A percentile compares a stretch with the other conserved stretches of the same genome.
Conservation (phyloP, 2,888 invertebrate species). For the Portevinia maculata region DNA sequence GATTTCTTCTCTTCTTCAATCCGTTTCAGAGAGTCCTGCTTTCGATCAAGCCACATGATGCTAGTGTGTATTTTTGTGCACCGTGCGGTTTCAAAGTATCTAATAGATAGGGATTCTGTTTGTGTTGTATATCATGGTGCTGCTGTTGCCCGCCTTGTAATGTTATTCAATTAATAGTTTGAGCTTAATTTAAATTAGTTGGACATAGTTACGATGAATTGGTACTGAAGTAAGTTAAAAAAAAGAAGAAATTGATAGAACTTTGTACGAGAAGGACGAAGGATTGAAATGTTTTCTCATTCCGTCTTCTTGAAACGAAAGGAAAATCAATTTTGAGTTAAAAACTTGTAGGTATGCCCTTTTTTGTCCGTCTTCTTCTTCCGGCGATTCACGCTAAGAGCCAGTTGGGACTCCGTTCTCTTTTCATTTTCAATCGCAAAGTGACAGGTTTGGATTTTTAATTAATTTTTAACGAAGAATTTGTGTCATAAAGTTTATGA, state of each 20-base stretch:
- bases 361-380: not conserved
- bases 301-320: no score
- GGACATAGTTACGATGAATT: slow-evolving; percentile 66
- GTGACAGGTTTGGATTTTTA: slow-evolving; percentile 41
- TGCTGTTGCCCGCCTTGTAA: slow-evolving; percentile 26
- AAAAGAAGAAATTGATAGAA: slow-evolving; percentile 15
- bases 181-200: slow-evolving; percentile 72
- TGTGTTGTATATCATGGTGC: slow-evolving; percentile 12
- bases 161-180: slow-evolving; percentile 71
- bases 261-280: slow-evolving; percentile 4
- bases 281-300: slow-evolving; percentile 43
- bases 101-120: slow-evolving; percentile 48
- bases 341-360: slow-evolving; percentile 45
- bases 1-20: slow-evolving; percentile 10
- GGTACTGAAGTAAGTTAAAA: slow-evolving; percentile 41
- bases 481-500: slow-evolving; percentile 52
- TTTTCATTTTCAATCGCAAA: slow-evolving; percentile 17
- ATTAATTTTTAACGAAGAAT: slow-evolving; percentile 44
- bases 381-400: not conserved
- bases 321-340: slow-evolving; percentile 57
- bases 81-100: slow-evolving; percentile 32
- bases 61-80: slow-evolving; percentile 15
- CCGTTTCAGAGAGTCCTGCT: slow-evolving; percentile 8
- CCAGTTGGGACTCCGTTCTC: not conserved
- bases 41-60: slow-evolving; percentile 38